Percentiles rank a stretch among this genome's conserved stretches.
These are phyloP conservation scores for Mongoloraphidia duomilia DNA, from an alignment of 2,888 invertebrate genomes.

Conservation along the genomic window DNA sequence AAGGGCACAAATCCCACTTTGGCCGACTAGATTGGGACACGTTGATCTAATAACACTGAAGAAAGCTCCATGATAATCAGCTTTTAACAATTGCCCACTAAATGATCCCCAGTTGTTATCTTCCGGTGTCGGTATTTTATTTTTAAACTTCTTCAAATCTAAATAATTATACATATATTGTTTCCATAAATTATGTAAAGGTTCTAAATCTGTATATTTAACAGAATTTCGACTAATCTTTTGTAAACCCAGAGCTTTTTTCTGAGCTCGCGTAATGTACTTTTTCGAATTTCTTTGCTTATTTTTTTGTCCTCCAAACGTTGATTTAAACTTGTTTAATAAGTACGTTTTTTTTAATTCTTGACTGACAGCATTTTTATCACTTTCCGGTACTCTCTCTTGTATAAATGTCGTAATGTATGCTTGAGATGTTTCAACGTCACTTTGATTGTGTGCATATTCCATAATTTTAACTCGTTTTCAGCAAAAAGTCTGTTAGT, in stretches of 20 bases:
- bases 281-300: slow-evolving; percentile 12
- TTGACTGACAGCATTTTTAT: neutral
- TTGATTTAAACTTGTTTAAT: slow-evolving; percentile 17
- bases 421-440: no score
- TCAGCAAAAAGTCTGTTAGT: no score
- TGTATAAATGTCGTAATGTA: no score
- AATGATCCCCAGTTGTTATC: slow-evolving; percentile 36
- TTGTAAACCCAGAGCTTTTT: slow-evolving; percentile 42
- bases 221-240: slow-evolving; percentile 38
- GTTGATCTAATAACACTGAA: slow-evolving; percentile 47
- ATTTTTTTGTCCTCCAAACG: slow-evolving; percentile 15
- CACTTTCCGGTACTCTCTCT: neutral
- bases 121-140: slow-evolving; percentile 10
- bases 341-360: neutral
- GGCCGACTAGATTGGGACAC: slow-evolving; percentile 46
- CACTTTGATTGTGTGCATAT: no score
- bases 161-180: slow-evolving; percentile 48
- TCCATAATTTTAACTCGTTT: no score
- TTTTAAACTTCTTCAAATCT: slow-evolving; percentile 26
- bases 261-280: slow-evolving; percentile 40
- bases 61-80: slow-evolving; percentile 58
- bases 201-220: slow-evolving; percentile 41
- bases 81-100: slow-evolving; percentile 25
- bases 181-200: slow-evolving; percentile 49
- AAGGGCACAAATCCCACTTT: slow-evolving; percentile 53